A percentile compares a stretch with the other conserved stretches of the same genome.
Conservation (phyloP, 1,140 invertebrate genomes). For the Aethina tumida region DNA sequence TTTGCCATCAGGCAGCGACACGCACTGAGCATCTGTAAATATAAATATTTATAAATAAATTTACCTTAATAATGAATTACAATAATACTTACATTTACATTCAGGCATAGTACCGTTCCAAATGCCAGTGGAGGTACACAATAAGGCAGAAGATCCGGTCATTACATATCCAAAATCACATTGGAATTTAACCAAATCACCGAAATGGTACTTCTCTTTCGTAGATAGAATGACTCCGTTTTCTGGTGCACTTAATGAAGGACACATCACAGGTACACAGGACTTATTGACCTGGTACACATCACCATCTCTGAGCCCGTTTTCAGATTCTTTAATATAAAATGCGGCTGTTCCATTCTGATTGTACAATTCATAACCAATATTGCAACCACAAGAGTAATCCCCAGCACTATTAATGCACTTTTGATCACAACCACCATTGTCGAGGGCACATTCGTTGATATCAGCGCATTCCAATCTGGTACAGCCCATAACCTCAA, state of each 20-base stretch:
- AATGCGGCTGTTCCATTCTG: conserved; percentile 89
- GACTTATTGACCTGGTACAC: conserved; percentile 88
- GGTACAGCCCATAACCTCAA: conserved; percentile 91
- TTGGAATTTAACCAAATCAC: conserved; percentile 83
- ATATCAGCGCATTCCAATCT: conserved; percentile 83
- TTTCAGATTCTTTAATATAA: conserved; percentile 69
- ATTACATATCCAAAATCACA: conserved; percentile 94
- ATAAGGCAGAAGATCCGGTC: conserved; percentile 68
- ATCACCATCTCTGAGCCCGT: conserved; percentile 78
- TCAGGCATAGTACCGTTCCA: conserved; percentile 92
- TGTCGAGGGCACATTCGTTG: conserved; percentile 82
- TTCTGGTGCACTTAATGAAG: conserved; percentile 65
- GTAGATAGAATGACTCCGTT: conserved; percentile 84
- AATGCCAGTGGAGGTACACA: conserved; percentile 79
- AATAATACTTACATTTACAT: conserved; percentile 69
- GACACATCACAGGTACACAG: conserved; percentile 88
- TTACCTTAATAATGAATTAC: neutral
- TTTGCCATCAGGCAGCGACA: conserved; percentile 80
- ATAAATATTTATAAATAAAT: neutral
- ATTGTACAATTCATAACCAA: conserved; percentile 85
- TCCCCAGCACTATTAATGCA: conserved; percentile 82
- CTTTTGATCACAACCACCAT: conserved; percentile 91
- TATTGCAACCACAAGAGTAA: conserved; percentile 81
- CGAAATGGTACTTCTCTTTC: conserved; percentile 74
- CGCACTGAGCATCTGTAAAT: conserved; percentile 74